Evolutionary conservation across 2,113 vertebrate species (phyloP).

Genomic region (Odocoileus hemionus): DNA sequence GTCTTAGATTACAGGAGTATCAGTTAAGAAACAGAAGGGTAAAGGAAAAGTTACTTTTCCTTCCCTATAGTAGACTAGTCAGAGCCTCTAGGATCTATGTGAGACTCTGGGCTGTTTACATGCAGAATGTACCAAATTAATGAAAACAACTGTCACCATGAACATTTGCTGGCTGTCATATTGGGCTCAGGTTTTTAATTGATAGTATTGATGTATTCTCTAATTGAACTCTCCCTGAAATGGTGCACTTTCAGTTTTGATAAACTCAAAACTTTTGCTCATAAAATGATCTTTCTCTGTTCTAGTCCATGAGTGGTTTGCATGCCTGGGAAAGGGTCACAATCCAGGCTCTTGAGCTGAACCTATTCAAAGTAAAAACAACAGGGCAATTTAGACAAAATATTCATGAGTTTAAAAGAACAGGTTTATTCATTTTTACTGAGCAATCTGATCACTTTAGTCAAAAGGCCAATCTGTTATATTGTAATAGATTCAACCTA

Average conservation of each 20-base stretch:
- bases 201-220: background rate
- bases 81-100: background rate
- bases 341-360: background rate
- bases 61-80: background rate
- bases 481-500: background rate
- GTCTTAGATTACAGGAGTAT: background rate
- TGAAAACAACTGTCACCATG: background rate
- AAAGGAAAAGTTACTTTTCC: background rate
- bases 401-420: background rate
- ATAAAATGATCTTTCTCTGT: background rate
- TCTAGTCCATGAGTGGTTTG: background rate
- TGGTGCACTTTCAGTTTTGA: background rate
- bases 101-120: background rate
- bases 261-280: slow-evolving; percentile 21
- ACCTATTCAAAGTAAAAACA: background rate
- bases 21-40: background rate
- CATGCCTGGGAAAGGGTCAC: background rate
- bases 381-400: background rate
- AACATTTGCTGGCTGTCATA: background rate
- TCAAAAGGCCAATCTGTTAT: background rate
- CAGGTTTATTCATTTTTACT: background rate
- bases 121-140: background rate
- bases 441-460: background rate
- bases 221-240: background rate
- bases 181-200: background rate